Base-by-base conservation (phyloP, 2,888 invertebrate genomes). In the Dicyrtoma fusca region DNA sequence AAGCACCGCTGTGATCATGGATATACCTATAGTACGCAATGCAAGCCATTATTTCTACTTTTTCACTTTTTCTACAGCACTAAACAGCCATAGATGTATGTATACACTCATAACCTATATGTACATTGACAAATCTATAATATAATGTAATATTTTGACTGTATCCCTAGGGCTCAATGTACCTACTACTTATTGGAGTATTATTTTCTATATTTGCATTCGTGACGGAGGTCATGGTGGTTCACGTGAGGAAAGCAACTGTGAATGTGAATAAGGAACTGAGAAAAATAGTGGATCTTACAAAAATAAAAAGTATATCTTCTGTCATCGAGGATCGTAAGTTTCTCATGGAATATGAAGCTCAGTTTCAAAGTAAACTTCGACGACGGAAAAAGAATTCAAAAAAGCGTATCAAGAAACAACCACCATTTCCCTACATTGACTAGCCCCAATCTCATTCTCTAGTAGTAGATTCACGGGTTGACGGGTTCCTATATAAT, bases 151-250 rank as follows among this genome's bases (percentile, higher is more conserved):
- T 51, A 51, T 53, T 13, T 53, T n/a, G 6, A 51, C 21, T 53
- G 53, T 53, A 6, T 47, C 13, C 45, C 5, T 23, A 80, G 80
- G 80, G 80, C 10, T 72, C 77, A 6, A 68, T 80, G 21, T 79
- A 79, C 63, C 57, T 80, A 1, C 76, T 80, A 45, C 45, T 75
- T 14, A 74, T 80, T 64, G 80, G 80, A 34, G 72, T 74, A n/a
- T 51, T 74, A 21, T 25, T 79, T 13, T 80, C 80, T 10, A 62
- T 75, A 49, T 53, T 68, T 44, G 71, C 75, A 0, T 80, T 80
- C 69, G 17, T 76, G 17, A 68, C 66, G 0, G 80, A 80, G 65
- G n/a, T 79, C 19, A 69, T 69, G 34, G n/a, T 62, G 6, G 21
- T 14, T 23, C 61, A 69, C 26, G 17, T 25, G 0, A 19, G n/a